Evolutionary conservation across 2,888 invertebrate genomes (phyloP).

Genomic region (Torymus texanus): DNA sequence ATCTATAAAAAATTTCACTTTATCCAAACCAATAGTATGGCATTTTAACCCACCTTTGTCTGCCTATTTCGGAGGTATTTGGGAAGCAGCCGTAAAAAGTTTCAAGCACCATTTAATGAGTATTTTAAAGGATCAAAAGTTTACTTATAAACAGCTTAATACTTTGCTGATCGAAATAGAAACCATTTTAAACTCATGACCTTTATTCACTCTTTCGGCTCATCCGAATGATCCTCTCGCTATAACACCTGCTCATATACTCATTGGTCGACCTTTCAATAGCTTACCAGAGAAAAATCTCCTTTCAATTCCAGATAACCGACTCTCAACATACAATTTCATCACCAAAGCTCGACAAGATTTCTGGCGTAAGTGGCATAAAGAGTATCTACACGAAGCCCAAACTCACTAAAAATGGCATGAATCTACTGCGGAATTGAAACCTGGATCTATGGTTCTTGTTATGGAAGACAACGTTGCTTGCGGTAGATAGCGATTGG

Average conservation of each 20-base stretch:
- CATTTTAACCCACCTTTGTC: too few relatives aligned
- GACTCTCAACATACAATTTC: constrained; percentile 56
- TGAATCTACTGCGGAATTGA: constrained; percentile 41
- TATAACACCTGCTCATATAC: not conserved
- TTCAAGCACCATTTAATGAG: too few relatives aligned
- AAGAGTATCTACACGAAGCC: too few relatives aligned
- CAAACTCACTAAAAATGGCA: too few relatives aligned
- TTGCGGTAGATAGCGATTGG: constrained; percentile 60
- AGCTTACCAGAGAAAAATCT: not conserved
- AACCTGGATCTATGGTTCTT: constrained; percentile 58
- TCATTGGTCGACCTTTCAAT: not conserved
- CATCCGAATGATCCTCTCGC: constrained; percentile 8
- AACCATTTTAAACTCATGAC: not conserved
- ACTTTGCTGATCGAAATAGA: not conserved
- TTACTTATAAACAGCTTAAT: not conserved
- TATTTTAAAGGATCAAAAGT: too few relatives aligned
- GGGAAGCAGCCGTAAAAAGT: too few relatives aligned
- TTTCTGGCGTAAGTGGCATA: constrained; percentile 61
- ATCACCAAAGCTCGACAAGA: constrained; percentile 58
- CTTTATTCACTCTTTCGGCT: constrained; percentile 6
- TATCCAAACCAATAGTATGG: too few relatives aligned
- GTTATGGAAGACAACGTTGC: constrained; percentile 53
- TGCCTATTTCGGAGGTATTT: too few relatives aligned
- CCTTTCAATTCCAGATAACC: not conserved
- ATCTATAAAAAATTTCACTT: too few relatives aligned